These are phyloP conservation scores for Cryptoprocta ferox DNA, from an alignment of 2,797 vertebrate species.

Conservation along the genomic window DNA sequence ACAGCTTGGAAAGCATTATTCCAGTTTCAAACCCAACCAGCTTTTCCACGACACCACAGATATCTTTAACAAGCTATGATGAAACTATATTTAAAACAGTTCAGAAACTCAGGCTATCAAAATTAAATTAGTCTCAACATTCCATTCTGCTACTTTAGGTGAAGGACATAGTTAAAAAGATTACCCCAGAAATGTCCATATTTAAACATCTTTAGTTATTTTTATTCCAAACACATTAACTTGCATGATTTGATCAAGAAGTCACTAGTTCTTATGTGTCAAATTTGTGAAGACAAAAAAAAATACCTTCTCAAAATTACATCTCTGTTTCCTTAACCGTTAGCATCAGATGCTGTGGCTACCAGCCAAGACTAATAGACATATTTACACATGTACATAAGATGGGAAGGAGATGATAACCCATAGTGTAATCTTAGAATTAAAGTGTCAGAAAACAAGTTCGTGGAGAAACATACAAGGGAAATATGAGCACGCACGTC, in stretches of 20 bases:
- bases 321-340: constrained; percentile 58
- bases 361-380: constrained; percentile 1
- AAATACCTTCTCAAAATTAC: neutral
- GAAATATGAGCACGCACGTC: neutral
- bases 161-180: constrained; percentile 67
- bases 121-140: constrained; percentile 73
- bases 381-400: constrained; percentile 49
- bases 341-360: constrained; percentile 60
- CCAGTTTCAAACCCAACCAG: constrained; percentile 61
- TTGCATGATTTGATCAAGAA: constrained; percentile 70
- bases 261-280: constrained; percentile 38
- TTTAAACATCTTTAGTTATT: constrained; percentile 67
- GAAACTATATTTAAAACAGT: constrained; percentile 71
- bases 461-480: neutral
- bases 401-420: neutral
- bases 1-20: constrained; percentile 61
- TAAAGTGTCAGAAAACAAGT: neutral
- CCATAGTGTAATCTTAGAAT: neutral
- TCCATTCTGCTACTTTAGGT: constrained; percentile 58
- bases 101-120: constrained; percentile 56
- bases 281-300: constrained; percentile 34
- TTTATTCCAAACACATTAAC: constrained; percentile 63
- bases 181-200: constrained; percentile 59
- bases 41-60: constrained; percentile 57
- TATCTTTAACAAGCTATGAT: constrained; percentile 65